Evolutionary conservation across 2,888 invertebrate species (phyloP).

Genomic region (Tigriopus californicus): DNA sequence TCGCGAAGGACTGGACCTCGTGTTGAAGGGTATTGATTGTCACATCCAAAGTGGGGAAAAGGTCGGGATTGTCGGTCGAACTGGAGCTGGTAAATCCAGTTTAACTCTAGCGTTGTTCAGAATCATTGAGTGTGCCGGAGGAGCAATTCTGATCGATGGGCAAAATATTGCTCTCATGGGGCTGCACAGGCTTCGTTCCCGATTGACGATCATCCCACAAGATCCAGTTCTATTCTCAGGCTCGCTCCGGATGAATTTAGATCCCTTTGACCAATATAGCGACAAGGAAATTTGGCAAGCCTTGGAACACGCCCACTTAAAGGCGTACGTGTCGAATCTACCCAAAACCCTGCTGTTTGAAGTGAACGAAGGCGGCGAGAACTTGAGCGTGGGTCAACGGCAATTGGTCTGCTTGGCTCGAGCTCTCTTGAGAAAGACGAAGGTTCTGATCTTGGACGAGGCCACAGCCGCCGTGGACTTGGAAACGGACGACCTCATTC

Average conservation of each 20-base stretch:
- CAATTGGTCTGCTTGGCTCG: conserved; percentile 26
- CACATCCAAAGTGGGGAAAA: conserved; percentile 27
- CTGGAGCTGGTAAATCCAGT: conserved; percentile 27
- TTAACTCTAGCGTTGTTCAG: conserved; percentile 27
- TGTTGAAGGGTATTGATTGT: conserved; percentile 49
- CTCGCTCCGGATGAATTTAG: conserved; percentile 69
- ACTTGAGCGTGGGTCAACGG: conserved; percentile 32
- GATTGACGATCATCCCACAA: conserved; percentile 31
- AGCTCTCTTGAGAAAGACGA: conserved; percentile 24
- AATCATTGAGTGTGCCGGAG: conserved; percentile 25
- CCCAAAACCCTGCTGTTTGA: conserved; percentile 59
- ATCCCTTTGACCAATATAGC: conserved; percentile 57
- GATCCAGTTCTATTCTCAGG: conserved; percentile 91
- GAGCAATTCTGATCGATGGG: conserved; percentile 29
- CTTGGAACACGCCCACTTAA: conserved; percentile 73
- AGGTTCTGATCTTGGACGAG: conserved; percentile 34
- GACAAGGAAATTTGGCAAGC: conserved; percentile 76
- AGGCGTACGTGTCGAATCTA: conserved; percentile 56
- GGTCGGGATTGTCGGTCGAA: conserved; percentile 26
- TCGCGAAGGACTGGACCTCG: conserved; percentile 64
- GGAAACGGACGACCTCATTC: conserved; percentile 34
- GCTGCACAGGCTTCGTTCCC: conserved; percentile 26
- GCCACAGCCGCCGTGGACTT: conserved; percentile 36
- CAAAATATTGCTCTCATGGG: conserved; percentile 37
- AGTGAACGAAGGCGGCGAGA: conserved; percentile 78